Conservation (phyloP, 1,140 invertebrate species). For the Homarus americanus region DNA sequence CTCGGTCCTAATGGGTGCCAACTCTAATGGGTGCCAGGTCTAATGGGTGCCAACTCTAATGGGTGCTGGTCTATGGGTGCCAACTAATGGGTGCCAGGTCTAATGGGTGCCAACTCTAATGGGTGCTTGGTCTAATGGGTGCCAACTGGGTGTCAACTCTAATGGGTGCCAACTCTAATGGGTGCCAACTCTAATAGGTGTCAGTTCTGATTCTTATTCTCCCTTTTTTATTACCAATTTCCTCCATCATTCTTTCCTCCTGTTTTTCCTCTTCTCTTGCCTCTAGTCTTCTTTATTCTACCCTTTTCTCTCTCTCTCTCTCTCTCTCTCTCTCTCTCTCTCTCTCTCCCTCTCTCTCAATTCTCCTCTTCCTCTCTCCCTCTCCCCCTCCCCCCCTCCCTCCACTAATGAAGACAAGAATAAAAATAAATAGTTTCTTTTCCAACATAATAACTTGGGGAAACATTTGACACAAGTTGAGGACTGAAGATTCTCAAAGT, state of each 20-base stretch:
- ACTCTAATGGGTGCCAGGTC: too few species aligned
- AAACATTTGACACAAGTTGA: too few species aligned
- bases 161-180: too few species aligned
- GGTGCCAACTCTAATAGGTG: too few species aligned
- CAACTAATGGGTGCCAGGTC: neutral
- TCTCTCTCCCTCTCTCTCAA: neutral
- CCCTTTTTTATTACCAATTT: too few species aligned
- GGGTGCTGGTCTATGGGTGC: neutral
- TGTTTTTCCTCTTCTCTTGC: neutral
- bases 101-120: too few species aligned
- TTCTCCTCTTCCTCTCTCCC: neutral
- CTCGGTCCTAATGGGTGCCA: neutral
- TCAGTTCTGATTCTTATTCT: too few species aligned
- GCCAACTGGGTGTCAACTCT: neutral
- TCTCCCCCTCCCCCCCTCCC: neutral
- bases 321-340: constrained; percentile 22
- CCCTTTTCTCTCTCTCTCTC: constrained; percentile 8
- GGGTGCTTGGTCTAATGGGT: neutral
- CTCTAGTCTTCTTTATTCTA: neutral
- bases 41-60: too few species aligned
- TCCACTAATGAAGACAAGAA: neutral
- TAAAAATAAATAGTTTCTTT: too few species aligned
- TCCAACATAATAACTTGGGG: too few species aligned
- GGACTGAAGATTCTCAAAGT: too few species aligned
- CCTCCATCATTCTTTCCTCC: neutral